phyloP scores from a whole-genome alignment of 2,797 vertebrate species.

The Sciurus vulgaris region DNA sequence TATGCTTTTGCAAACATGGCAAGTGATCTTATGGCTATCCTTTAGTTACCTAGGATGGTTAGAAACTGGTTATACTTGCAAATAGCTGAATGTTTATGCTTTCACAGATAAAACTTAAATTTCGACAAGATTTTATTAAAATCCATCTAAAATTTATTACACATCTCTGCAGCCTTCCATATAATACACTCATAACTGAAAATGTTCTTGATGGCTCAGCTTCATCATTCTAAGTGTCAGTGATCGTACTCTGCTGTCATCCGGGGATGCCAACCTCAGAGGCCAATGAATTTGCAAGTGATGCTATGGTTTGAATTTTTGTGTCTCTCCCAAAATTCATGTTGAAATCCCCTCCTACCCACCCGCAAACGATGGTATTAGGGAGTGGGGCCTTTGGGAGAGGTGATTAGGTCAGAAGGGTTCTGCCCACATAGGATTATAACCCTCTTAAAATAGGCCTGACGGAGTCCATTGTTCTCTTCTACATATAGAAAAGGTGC shows the following conservation, averaged over 20 bases:
- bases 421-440: background rate
- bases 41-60: background rate
- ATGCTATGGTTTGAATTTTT: background rate
- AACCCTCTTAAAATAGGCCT: background rate
- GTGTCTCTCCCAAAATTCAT: background rate
- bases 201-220: background rate
- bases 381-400: background rate
- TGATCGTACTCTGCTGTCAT: background rate
- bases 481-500: background rate
- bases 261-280: background rate
- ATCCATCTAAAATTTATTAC: constrained; percentile 47
- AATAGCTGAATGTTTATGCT: background rate
- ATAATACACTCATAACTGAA: constrained; percentile 56
- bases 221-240: constrained; percentile 30
- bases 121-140: constrained; percentile 57
- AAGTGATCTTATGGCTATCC: background rate
- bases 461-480: too few species aligned
- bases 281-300: background rate
- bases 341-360: background rate
- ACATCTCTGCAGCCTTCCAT: background rate
- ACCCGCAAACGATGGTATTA: background rate
- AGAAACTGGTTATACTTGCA: background rate
- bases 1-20: background rate
- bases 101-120: constrained; percentile 50
- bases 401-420: background rate